A percentile compares a stretch with the other conserved stretches of the same genome.
These are phyloP conservation scores for Cryptoleucopteryx plumbea DNA, from an alignment of 2,113 vertebrate species.

Conservation along the genomic window DNA sequence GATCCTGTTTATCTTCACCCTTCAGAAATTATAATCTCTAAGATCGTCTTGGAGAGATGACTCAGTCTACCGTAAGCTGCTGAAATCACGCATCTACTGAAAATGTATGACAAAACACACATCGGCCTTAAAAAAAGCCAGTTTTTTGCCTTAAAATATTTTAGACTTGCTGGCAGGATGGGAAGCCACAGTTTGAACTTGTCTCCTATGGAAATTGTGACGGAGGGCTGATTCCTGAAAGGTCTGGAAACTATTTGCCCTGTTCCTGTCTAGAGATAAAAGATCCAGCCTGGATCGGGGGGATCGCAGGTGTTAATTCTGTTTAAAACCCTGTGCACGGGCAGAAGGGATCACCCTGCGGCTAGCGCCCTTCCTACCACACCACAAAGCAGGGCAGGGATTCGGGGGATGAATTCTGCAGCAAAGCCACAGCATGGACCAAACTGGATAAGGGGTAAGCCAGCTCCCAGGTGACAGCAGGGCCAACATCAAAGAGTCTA, in stretches of 20 bases:
- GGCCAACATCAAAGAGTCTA: neutral
- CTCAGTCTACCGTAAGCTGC: neutral
- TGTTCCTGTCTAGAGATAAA: neutral
- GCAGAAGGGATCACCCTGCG: neutral
- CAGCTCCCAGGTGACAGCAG: neutral
- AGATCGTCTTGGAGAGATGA: neutral
- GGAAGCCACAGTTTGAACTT: neutral
- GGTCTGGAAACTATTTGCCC: neutral
- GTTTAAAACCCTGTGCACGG: rapidly evolving
- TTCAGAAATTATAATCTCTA: neutral
- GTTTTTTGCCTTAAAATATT: rapidly evolving
- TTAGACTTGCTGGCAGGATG: neutral
- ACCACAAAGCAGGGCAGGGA: neutral
- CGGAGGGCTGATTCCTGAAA: neutral
- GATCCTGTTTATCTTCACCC: neutral
- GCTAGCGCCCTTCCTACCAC: neutral
- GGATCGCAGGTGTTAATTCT: neutral
- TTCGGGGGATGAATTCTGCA: neutral
- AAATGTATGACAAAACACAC: neutral
- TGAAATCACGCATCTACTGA: neutral
- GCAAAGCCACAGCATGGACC: neutral
- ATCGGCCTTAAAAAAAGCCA: neutral
- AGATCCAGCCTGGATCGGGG: neutral
- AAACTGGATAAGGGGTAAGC: neutral
- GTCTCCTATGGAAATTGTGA: neutral